Evolutionary conservation across 2,113 vertebrate species (phyloP).

Genomic region (Cichladusa arquata): DNA sequence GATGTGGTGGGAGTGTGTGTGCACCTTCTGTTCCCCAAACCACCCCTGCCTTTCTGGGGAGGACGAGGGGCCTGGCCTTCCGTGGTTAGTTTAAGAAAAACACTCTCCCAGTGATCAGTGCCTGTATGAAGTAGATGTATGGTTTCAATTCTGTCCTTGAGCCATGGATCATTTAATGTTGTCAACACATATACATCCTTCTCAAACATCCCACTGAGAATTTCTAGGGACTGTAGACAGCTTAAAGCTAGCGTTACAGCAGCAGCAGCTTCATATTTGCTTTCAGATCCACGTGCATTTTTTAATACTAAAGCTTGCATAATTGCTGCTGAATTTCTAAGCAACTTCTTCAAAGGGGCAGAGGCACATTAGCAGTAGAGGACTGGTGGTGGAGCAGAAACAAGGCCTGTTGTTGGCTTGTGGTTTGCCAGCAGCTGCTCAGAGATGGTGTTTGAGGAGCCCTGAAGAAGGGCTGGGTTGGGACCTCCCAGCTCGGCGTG

Average conservation of each 20-base stretch:
- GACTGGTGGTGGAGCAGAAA: not conserved
- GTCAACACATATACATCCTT: slow-evolving; percentile 53
- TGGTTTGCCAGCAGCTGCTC: not conserved
- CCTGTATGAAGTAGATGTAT: slow-evolving; percentile 39
- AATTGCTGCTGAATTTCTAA: slow-evolving; percentile 57
- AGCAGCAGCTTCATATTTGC: slow-evolving; percentile 43
- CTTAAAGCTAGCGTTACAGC: slow-evolving; percentile 50
- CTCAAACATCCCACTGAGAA: slow-evolving; percentile 64
- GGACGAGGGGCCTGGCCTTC: not conserved
- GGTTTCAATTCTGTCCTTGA: slow-evolving; percentile 60
- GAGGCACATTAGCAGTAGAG: not conserved
- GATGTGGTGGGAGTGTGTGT: not conserved
- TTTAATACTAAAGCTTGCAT: slow-evolving; percentile 66
- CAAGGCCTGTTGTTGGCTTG: not conserved
- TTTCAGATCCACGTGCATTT: slow-evolving; percentile 54
- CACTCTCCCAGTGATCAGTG: slow-evolving; percentile 36
- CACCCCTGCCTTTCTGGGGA: not conserved
- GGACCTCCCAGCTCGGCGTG: not conserved
- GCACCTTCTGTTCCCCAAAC: not conserved
- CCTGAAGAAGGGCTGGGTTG: not conserved
- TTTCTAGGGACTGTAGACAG: slow-evolving; percentile 43
- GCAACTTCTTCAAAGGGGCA: slow-evolving; percentile 34
- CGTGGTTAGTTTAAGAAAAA: slow-evolving; percentile 41
- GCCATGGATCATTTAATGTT: slow-evolving; percentile 64
- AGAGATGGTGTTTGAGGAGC: not conserved